Percentiles rank a stretch among this genome's conserved stretches.
phyloP scores from a whole-genome alignment of 2,888 invertebrate genomes.

The Papilio demoleus region DNA sequence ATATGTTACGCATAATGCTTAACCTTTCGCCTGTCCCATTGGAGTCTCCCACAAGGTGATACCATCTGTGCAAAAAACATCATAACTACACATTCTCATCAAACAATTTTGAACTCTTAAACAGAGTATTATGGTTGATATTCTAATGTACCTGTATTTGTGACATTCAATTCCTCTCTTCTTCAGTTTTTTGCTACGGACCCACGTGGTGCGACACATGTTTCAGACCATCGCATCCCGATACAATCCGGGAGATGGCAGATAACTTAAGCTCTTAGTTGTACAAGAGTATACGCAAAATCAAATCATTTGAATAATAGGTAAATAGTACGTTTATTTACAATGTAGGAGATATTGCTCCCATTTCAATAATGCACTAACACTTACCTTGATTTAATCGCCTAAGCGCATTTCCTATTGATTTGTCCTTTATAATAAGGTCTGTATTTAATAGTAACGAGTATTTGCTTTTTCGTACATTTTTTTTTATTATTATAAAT shows the following conservation, averaged over 20 bases:
- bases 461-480: too few species aligned
- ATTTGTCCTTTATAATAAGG: neutral
- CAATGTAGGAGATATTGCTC: neutral
- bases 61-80: conserved; percentile 38
- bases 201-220: conserved; percentile 81
- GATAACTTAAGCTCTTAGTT: conserved; percentile 58
- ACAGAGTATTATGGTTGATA: fast-evolving
- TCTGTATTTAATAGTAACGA: too few species aligned
- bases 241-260: conserved; percentile 73
- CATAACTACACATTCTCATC: conserved; percentile 18
- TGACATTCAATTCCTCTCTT: conserved; percentile 46
- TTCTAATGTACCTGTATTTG: conserved; percentile 35
- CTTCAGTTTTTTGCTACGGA: conserved; percentile 56
- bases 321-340: neutral
- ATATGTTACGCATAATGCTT: conserved; percentile 75
- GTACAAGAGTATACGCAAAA: conserved; percentile 25
- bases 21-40: conserved; percentile 74
- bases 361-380: neutral
- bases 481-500: too few species aligned
- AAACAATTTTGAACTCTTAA: conserved; percentile 39
- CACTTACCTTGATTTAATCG: neutral
- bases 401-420: neutral
- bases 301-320: conserved; percentile 6
- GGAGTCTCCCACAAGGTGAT: conserved; percentile 80
- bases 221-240: conserved; percentile 68